Evolutionary conservation across 1,140 invertebrate species (phyloP).

Genomic region (Chymomyza costata): DNA sequence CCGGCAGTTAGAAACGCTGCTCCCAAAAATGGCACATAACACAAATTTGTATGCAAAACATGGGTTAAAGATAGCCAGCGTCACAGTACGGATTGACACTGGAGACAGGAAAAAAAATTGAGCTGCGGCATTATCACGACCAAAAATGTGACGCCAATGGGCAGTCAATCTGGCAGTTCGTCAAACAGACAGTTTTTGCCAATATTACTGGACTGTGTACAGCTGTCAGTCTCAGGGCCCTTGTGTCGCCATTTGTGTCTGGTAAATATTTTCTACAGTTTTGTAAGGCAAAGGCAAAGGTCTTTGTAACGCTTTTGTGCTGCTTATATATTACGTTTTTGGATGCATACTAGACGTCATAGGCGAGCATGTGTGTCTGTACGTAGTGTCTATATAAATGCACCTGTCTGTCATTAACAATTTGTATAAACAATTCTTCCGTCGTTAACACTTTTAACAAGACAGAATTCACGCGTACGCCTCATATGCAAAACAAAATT

Average conservation of each 20-base stretch:
- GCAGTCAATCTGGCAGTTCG: conserved; percentile 1
- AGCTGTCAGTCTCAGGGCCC: conserved; percentile 37
- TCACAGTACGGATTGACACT: conserved; percentile 55
- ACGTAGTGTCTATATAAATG: too few species aligned
- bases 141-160: conserved; percentile 67
- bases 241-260: conserved; percentile 15
- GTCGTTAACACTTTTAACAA: conserved; percentile 16
- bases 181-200: conserved; percentile 1
- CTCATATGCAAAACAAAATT: conserved; percentile 25
- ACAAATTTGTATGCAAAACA: conserved; percentile 52
- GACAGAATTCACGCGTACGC: background rate
- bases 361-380: too few species aligned
- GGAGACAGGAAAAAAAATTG: conserved; percentile 71
- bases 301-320: too few species aligned
- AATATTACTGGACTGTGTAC: conserved; percentile 24
- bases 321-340: too few species aligned
- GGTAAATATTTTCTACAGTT: conserved; percentile 32
- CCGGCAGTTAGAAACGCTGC: too few species aligned
- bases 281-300: conserved; percentile 15
- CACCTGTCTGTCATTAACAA: background rate
- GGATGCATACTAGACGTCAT: too few species aligned
- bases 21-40: background rate
- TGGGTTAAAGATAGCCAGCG: conserved; percentile 17
- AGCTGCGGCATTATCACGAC: conserved; percentile 56
- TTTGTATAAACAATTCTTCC: conserved; percentile 32